These are phyloP conservation scores for Hemicrepidius hirtus DNA, from an alignment of 2,888 invertebrate genomes.

Conservation along the genomic window DNA sequence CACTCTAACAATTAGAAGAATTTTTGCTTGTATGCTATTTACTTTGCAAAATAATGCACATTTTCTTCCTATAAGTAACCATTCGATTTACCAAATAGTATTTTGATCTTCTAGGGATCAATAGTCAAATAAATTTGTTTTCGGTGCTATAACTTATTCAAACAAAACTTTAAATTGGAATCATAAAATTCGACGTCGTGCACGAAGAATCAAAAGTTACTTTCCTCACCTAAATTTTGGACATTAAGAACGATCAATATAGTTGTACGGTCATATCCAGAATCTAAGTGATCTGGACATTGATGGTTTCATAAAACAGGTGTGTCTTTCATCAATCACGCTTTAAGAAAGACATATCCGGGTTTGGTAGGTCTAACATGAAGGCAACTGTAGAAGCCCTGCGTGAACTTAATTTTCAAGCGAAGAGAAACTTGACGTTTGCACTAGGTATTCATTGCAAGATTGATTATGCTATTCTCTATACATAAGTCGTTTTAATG, in stretches of 20 bases:
- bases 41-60: no score
- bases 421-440: slow-evolving; percentile 26
- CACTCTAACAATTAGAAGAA: no score
- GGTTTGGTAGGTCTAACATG: slow-evolving; percentile 22
- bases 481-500: slow-evolving; percentile 15
- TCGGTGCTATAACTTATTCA: no score
- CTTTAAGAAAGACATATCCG: slow-evolving; percentile 37
- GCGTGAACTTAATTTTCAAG: slow-evolving; percentile 37
- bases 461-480: slow-evolving; percentile 34
- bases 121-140: no score
- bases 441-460: slow-evolving; percentile 39
- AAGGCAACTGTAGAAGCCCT: slow-evolving; percentile 19
- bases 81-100: no score
- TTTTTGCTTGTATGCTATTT: no score
- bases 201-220: background rate
- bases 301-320: slow-evolving; percentile 39
- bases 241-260: slow-evolving; percentile 15
- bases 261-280: slow-evolving; percentile 28
- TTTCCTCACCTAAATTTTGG: slow-evolving; percentile 7
- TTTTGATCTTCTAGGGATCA: no score
- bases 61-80: no score
- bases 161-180: no score
- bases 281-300: slow-evolving; percentile 13
- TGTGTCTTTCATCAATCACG: slow-evolving; percentile 44
- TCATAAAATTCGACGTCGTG: no score